Base-by-base conservation (phyloP, 64 coral and sea anemone species). In the Dendrophyllia cribrosa region DNA sequence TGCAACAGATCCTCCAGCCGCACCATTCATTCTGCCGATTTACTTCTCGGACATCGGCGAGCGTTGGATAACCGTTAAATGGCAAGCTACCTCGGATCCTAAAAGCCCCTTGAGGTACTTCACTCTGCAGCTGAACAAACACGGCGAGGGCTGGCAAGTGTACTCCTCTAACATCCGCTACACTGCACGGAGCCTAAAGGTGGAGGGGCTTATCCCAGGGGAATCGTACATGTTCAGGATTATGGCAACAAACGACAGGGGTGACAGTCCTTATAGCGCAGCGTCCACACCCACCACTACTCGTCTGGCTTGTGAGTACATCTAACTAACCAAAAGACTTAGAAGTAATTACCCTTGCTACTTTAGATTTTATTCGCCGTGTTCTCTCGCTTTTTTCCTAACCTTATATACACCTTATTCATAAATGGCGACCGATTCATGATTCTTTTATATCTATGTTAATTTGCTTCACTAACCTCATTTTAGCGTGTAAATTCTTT, bases 11-110 rank as follows among this genome's bases (percentile, higher is more conserved):
- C 80, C 88, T n/a, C 95, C 95, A 74, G 88, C 94, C 71, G 67
- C 91, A 6, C 95, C 95, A 11, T 97, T 91, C 46, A 97, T 97
- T 74, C 84, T 87, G 6, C 95, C 95, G 1, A 91, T 97, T 67
- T 93, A 76, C 49, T 79, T 89, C 17, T 89, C 87, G 44, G 82
- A 76, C 72, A 86, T 97, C 26, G 83, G 81, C n/a, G 83, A 93
- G 13, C 92, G 95, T 4, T 90, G 88, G 65, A 83, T 97, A 45
- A 66, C 68, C 52, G 86, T 97, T 15, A 89, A 86, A 62, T 97
- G 95, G 95, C 76, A 89, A 80, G 87, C 90, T 48, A 90, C 88
- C 26, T 74, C 82, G 10, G 23, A 91, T 91, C 79, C 80, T 8
- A 91, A 87, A n/a, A 97, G 91, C 15, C 92, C 88, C 10, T 20